phyloP scores from a whole-genome alignment of 2,113 vertebrate species.

The Epinephelus moara region DNA sequence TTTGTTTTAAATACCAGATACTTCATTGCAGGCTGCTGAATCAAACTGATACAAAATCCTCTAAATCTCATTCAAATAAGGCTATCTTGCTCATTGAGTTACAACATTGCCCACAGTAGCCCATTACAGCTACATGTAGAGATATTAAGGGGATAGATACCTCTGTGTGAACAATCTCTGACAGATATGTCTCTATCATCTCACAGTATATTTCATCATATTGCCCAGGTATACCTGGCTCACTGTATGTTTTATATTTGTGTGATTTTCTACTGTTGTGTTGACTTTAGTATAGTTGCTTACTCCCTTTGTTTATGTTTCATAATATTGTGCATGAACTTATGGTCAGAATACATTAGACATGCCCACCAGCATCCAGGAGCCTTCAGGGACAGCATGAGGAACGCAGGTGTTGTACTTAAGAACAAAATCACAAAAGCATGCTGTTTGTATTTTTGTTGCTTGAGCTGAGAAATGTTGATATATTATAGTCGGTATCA shows the following conservation, averaged over 20 bases:
- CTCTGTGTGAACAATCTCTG: neutral
- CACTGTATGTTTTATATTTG: neutral
- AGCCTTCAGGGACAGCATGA: neutral
- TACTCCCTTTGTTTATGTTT: neutral
- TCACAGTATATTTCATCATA: neutral
- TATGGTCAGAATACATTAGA: neutral
- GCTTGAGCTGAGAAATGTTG: conserved; percentile 15
- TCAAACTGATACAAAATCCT: neutral
- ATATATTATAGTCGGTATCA: neutral
- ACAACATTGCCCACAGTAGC: neutral
- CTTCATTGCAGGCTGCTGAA: neutral
- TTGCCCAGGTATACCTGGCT: neutral
- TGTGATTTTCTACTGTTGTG: neutral
- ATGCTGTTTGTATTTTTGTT: neutral
- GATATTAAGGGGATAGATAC: neutral
- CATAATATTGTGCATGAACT: neutral
- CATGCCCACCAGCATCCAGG: neutral
- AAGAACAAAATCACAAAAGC: conserved; percentile 5
- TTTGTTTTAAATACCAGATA: neutral
- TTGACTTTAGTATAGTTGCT: neutral
- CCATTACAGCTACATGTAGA: too few species aligned
- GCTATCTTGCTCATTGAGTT: neutral
- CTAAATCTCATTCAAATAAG: neutral
- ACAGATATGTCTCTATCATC: neutral
- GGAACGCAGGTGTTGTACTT: conserved; percentile 11